Evolutionary conservation across 2,113 vertebrate species (phyloP), one percentile per base, ranked within the genome.

Genomic region (Oxyura jamaicensis): DNA sequence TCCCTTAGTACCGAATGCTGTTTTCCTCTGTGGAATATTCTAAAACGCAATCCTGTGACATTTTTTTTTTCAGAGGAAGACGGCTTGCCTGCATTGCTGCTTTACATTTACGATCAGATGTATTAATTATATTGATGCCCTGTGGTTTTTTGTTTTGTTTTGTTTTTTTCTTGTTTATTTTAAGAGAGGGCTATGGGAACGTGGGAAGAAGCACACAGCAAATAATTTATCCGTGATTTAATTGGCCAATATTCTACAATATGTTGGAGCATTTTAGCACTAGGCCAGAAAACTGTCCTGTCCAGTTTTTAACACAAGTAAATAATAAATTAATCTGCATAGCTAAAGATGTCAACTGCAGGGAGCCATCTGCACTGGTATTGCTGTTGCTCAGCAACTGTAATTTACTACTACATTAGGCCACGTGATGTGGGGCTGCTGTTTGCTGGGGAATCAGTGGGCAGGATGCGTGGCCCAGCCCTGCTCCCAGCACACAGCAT

Each of bases 321-420:
- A 97, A 96, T 97, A 96, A 97, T 96, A 97, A 95, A 96, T 98
- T 97, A 96, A 97, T 96, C 96, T 97, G 97, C 96, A 97, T 97
- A 93, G 93, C 95, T 97, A 97, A 97, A 96, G 96, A 97, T 97
- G 95, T 96, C 95, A 97, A 88, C 91, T 89, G 90, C 96, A 96
- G 93, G 28, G 87, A 95, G 86, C 95, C 97, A 97, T 97, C 95
- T 95, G 96, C 0, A 11, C 96, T 92, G 59, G 87, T 75, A 88
- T 94, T 91, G 84, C 93, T 95, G 96, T 98, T 97, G 97, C 97
- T 93, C 92, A 93, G 97, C 96, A 97, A 97, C 97, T 95, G 94
- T 96, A 96, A 96, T 95, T 98, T 96, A 97, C 97, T 97, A 96
- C 95, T 96, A 58, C 4, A 91, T 69, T 67, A 48, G 93, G 67